A percentile compares a stretch with the other conserved stretches of the same genome.
Conservation (phyloP, 1,140 invertebrate genomes). For the Scaptomyza montana region DNA sequence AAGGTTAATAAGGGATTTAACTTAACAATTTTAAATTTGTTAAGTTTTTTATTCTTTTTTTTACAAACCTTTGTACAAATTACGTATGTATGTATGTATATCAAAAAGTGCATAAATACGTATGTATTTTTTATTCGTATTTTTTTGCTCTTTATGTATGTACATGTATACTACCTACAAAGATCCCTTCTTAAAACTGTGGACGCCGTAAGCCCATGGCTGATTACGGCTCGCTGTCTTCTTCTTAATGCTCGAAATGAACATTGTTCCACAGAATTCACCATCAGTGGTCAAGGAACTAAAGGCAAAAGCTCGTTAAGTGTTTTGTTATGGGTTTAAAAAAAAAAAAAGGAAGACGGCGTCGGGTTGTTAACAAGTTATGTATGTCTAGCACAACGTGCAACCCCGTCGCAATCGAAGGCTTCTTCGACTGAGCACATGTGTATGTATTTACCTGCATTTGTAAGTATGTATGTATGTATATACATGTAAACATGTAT, state of each 20-base stretch:
- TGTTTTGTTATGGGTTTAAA: constrained; percentile 53
- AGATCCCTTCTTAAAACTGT: neutral
- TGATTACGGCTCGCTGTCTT: constrained; percentile 9
- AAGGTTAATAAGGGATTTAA: neutral
- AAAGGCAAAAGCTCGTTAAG: constrained; percentile 54
- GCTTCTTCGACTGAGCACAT: neutral
- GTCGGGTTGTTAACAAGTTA: constrained; percentile 46
- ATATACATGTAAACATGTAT: constrained; percentile 9
- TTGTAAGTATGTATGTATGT: too few relatives aligned
- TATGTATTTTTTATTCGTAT: too few relatives aligned
- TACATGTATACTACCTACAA: neutral
- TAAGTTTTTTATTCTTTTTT: too few relatives aligned
- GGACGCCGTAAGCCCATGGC: constrained; percentile 10
- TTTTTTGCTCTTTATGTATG: too few relatives aligned
- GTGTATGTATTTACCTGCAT: neutral
- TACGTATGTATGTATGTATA: too few relatives aligned
- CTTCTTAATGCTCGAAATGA: constrained; percentile 6
- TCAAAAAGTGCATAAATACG: too few relatives aligned
- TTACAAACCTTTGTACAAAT: too few relatives aligned
- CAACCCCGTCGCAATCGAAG: constrained; percentile 15
- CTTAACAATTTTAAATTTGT: neutral
- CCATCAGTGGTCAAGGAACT: constrained; percentile 24
- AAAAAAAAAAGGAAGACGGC: constrained; percentile 13
- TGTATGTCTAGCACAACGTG: constrained; percentile 27
- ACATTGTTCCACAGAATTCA: constrained; percentile 45